Percentiles rank a stretch among this genome's conserved stretches.
Conservation (phyloP, 1,140 invertebrate species). For the Maniola jurtina region DNA sequence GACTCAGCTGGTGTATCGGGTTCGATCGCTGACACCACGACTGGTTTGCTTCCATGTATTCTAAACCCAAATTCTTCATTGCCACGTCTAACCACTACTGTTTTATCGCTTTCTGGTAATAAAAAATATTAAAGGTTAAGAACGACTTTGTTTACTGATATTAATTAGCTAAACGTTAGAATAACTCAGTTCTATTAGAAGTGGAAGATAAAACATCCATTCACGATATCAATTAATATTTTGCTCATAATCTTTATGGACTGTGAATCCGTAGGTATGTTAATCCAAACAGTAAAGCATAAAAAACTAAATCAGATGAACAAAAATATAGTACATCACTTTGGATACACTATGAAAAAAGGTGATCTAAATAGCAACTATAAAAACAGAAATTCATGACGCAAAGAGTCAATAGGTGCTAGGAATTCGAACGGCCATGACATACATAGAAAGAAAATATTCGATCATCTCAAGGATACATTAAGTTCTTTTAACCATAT, state of each 20-base stretch:
- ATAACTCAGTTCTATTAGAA: too few relatives aligned
- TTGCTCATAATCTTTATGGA: too few relatives aligned
- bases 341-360: not conserved
- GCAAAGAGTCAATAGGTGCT: constrained; percentile 42
- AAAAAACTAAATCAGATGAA: too few relatives aligned
- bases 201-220: too few relatives aligned
- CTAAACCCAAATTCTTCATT: constrained; percentile 97
- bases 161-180: not conserved
- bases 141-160: not conserved
- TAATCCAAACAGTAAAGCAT: too few relatives aligned
- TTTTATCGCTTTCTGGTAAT: constrained; percentile 90
- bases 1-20: constrained; percentile 93
- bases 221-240: too few relatives aligned
- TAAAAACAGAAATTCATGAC: constrained; percentile 18
- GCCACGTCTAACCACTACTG: constrained; percentile 88
- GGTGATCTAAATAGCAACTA: constrained; percentile 19
- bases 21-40: constrained; percentile 97
- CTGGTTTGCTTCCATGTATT: constrained; percentile 96
- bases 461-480: constrained; percentile 45
- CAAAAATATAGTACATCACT: too few relatives aligned
- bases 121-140: not conserved
- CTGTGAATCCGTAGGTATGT: too few relatives aligned
- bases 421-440: constrained; percentile 53
- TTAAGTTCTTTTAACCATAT: constrained; percentile 35
- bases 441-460: constrained; percentile 42